A percentile compares a stretch with the other conserved stretches of the same genome.
These are phyloP conservation scores for Calameuta filiformis DNA, from an alignment of 2,888 invertebrate genomes.

Conservation along the genomic window DNA sequence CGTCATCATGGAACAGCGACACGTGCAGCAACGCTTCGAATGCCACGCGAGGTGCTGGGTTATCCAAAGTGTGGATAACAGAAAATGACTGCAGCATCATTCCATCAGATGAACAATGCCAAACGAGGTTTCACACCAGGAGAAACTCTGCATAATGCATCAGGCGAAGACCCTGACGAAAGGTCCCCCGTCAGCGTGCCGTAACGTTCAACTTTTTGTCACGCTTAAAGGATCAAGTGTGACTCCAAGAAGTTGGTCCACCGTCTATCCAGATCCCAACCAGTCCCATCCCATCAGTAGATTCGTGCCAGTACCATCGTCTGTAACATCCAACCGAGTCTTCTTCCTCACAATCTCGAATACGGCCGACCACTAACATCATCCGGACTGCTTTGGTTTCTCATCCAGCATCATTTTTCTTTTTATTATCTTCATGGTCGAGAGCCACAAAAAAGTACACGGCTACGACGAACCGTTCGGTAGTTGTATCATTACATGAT, in stretches of 20 bases:
- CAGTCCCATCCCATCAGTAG: background rate
- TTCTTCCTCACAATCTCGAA: background rate
- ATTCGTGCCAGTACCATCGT: background rate
- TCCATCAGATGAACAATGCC: background rate
- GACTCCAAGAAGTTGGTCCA: background rate
- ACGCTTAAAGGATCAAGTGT: slow-evolving; percentile 1
- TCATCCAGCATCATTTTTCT: background rate
- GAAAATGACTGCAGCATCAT: background rate
- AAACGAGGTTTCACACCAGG: background rate
- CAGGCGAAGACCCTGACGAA: slow-evolving; percentile 14
- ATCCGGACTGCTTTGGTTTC: background rate
- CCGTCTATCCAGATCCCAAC: background rate
- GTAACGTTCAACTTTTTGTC: slow-evolving; percentile 15
- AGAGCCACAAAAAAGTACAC: background rate
- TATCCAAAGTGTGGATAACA: background rate
- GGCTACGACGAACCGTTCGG: background rate
- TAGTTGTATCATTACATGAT: background rate
- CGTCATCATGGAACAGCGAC: background rate
- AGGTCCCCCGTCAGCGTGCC: slow-evolving; percentile 11
- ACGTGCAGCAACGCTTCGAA: background rate
- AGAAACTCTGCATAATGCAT: slow-evolving; percentile 20
- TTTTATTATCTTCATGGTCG: background rate
- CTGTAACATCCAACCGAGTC: background rate
- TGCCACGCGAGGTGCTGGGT: background rate
- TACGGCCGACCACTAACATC: background rate